phyloP scores from a whole-genome alignment of 2,797 vertebrate species.

The Hypotaenidia okinawae region DNA sequence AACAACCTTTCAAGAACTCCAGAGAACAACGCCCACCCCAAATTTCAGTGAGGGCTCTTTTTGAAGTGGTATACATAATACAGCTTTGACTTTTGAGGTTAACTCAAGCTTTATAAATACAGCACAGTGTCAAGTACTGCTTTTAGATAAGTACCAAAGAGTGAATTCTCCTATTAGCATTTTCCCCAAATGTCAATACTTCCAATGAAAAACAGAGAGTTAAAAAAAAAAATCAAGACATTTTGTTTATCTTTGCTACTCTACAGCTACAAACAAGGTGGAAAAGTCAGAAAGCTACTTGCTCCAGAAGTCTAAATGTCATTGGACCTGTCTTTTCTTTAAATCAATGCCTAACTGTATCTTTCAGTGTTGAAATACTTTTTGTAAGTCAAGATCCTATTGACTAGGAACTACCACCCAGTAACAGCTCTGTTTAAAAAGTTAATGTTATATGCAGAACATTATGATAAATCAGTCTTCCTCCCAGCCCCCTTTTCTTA shows the following conservation, averaged over 20 bases:
- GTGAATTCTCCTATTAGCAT: background rate
- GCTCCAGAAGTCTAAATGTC: background rate
- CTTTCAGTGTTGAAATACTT: background rate
- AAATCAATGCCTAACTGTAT: background rate
- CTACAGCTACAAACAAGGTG: background rate
- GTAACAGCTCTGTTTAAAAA: background rate
- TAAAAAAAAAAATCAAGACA: background rate
- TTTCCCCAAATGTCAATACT: background rate
- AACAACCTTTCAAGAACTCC: background rate
- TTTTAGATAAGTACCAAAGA: slow-evolving; percentile 2
- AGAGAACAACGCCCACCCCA: background rate
- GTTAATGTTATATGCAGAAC: background rate
- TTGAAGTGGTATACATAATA: background rate
- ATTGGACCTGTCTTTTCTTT: background rate
- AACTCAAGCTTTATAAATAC: slow-evolving; percentile 29
- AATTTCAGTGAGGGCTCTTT: background rate
- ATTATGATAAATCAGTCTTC: background rate
- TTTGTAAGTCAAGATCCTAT: background rate
- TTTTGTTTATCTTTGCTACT: background rate
- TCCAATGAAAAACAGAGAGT: background rate
- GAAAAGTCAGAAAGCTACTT: background rate
- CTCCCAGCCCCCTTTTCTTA: background rate
- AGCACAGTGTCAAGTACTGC: slow-evolving; percentile 12
- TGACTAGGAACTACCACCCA: background rate
- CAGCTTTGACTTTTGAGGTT: slow-evolving; percentile 39